A percentile compares a stretch with the other conserved stretches of the same genome.
Evolutionary conservation across 2,113 vertebrate genomes (phyloP).

Genomic region (Ciconia maguari): DNA sequence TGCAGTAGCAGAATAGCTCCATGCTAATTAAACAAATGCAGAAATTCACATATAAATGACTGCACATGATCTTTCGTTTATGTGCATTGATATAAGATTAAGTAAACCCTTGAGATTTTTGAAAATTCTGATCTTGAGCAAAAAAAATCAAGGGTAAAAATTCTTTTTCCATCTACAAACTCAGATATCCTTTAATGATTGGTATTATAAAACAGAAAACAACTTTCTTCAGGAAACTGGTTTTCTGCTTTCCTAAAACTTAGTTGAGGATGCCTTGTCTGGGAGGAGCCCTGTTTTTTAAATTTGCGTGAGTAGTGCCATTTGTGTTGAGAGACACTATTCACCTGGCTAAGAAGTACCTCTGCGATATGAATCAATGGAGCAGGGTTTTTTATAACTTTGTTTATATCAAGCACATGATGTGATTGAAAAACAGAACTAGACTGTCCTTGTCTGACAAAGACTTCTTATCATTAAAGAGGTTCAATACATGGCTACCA

Average conservation of each 20-base stretch:
- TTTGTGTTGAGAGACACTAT: background rate
- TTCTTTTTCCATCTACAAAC: background rate
- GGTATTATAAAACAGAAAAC: background rate
- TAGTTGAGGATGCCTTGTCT: background rate
- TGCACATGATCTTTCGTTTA: background rate
- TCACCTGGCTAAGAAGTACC: background rate
- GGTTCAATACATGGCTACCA: background rate
- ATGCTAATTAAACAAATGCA: slow-evolving; percentile 17
- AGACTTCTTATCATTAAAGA: background rate
- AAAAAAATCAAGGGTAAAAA: background rate
- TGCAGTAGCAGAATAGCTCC: background rate
- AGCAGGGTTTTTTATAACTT: background rate
- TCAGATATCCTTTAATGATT: background rate
- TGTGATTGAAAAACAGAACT: background rate
- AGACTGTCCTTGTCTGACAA: background rate
- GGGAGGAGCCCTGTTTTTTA: background rate
- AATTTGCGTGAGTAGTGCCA: background rate
- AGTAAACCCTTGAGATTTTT: background rate
- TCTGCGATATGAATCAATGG: background rate
- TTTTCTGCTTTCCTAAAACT: background rate
- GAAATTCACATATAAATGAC: background rate
- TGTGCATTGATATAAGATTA: background rate
- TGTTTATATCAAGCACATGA: background rate
- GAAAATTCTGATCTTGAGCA: background rate
- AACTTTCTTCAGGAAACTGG: background rate